Evolutionary conservation across 2,113 vertebrate genomes (phyloP), one percentile per base, ranked within the genome.

Genomic region (Eretmochelys imbricata): DNA sequence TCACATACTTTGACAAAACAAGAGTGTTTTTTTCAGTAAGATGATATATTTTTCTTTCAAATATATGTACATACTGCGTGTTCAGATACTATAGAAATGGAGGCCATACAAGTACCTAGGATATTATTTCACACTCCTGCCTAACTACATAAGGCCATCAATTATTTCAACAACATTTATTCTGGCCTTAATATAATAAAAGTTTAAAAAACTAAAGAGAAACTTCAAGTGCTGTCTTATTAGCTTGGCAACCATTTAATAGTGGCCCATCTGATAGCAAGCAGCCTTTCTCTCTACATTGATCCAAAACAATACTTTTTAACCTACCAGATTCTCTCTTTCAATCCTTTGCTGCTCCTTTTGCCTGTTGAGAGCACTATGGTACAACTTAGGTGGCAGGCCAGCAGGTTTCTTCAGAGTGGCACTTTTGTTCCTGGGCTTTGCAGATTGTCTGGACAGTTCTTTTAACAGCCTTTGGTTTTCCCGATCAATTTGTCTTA

Each of bases 321-420:
- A 91, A 97, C 99, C 99, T 94, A 99, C 99, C 98, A 99, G 91
- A 97, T 99, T 99, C 79, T 99, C 99, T 93, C 97, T 99, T 92
- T 99, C 99, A 72, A 99, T 99, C 86, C 99, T 99, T 76, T 99
- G 98, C 51, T 99, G 99, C 85, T 99, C 99, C 51, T 98, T 98
- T 85, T 99, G 99, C 90, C 99, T 98, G 98, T 99, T 99, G 93
- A 99, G 95, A 82, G 98, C 98, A 85, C 97, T 99, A 96, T 99
- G 99, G 94, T 99, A 98, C 42, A 98, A 88, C 46, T 97, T 98
- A n/a, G 96, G 62, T 3, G 97, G 50, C 0, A 97, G 96, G 4
- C 92, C 38, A 65, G 90, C 53, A 0, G 95, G 90, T 93, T 98
- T 98, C 94, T 97, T 98, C 46, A 98, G 22, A 0, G 94, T 90